Conservation (phyloP, 2,888 invertebrate genomes). For the Leptogaster cylindrica region DNA sequence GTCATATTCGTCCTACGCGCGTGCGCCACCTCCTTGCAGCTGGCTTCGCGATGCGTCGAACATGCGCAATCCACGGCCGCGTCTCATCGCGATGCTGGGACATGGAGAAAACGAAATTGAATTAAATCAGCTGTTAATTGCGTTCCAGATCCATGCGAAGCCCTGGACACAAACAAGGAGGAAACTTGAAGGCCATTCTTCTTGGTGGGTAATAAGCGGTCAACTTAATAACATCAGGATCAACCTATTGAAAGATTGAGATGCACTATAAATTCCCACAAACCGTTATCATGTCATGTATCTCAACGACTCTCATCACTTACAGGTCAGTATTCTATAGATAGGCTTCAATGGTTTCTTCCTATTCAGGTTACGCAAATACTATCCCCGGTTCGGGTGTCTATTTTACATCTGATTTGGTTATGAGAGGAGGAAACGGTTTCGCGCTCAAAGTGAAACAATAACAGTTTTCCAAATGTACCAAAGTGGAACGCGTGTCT, state of each 20-base stretch:
- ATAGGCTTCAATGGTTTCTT: too few relatives aligned
- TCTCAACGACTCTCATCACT: not conserved
- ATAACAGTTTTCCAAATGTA: constrained; percentile 3
- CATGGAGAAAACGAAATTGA: constrained; percentile 13
- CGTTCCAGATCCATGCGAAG: not conserved
- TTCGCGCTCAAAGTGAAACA: constrained; percentile 14
- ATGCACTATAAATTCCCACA: too few relatives aligned
- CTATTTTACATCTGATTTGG: constrained; percentile 12
- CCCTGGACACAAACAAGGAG: constrained; percentile 1
- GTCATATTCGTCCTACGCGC: constrained; percentile 37
- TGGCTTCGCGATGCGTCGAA: not conserved
- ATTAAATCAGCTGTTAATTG: constrained; percentile 33
- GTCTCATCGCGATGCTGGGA: not conserved
- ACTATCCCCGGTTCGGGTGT: constrained; percentile 8
- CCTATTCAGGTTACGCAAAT: constrained; percentile 3
- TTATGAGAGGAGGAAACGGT: constrained; percentile 1
- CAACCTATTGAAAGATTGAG: not conserved
- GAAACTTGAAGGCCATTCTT: not conserved
- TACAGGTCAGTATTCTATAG: not conserved
- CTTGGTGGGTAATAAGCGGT: constrained; percentile 1
- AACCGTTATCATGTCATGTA: not conserved
- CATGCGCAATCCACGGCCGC: not conserved
- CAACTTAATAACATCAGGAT: constrained; percentile 2
- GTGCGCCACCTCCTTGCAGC: constrained; percentile 22
- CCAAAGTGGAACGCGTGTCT: not conserved